Conservation (phyloP, 2,797 vertebrate genomes). For the Bovichtus variegatus region DNA sequence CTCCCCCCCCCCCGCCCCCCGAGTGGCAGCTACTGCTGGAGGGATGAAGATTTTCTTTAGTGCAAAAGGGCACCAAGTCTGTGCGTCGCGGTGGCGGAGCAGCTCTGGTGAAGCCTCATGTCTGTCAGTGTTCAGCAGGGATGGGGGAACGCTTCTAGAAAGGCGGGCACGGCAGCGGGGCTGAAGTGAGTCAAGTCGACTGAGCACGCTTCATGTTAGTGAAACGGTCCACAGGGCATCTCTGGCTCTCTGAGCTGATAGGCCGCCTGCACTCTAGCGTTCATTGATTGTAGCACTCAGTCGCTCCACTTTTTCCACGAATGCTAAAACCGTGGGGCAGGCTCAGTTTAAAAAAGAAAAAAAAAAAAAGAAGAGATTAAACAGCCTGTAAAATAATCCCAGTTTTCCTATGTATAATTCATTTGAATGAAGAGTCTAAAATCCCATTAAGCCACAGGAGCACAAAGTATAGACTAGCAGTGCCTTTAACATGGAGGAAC, state of each 20-base stretch:
- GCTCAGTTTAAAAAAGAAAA: constrained; percentile 70
- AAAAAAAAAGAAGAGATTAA: constrained; percentile 75
- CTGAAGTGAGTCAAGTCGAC: constrained; percentile 82
- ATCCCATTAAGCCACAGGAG: constrained; percentile 80
- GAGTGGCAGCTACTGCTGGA: constrained; percentile 59
- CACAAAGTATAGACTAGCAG: constrained; percentile 63
- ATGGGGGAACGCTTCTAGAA: constrained; percentile 70
- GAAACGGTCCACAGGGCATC: constrained; percentile 83
- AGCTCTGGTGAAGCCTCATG: constrained; percentile 66
- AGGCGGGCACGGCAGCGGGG: constrained; percentile 69
- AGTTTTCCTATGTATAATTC: constrained; percentile 78
- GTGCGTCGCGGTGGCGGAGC: constrained; percentile 42
- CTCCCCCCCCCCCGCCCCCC: constrained; percentile 22
- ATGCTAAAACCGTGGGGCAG: constrained; percentile 77
- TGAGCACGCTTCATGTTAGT: constrained; percentile 79
- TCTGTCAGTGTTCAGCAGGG: constrained; percentile 69
- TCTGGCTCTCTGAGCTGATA: constrained; percentile 80
- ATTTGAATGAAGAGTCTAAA: constrained; percentile 80
- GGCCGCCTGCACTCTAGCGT: constrained; percentile 81
- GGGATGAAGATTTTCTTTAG: constrained; percentile 65
- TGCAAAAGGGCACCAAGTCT: constrained; percentile 48
- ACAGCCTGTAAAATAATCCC: constrained; percentile 83
- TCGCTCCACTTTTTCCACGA: constrained; percentile 81
- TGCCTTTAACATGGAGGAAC: constrained; percentile 74
- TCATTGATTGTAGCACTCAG: constrained; percentile 79